Evolutionary conservation across 2,113 vertebrate species (phyloP), one percentile per base, ranked within the genome.

Genomic region (Oophaga pumilio): DNA sequence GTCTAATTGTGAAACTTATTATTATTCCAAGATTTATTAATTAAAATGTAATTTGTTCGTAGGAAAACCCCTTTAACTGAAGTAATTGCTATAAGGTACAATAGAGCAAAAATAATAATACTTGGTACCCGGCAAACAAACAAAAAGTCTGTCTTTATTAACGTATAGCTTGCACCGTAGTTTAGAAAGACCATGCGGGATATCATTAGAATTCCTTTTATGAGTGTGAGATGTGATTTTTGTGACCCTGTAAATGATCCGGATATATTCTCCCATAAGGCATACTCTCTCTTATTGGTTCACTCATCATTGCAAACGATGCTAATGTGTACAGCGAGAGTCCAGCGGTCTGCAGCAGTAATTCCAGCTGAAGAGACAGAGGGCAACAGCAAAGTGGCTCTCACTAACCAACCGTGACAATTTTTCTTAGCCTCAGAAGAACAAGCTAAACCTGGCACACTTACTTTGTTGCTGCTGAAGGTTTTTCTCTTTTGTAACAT

Each of bases 351-450:
- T 59, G 26, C 56, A 59, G 14, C 53, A 79, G 53, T 79, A 17
- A 79, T 79, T 79, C 26, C 14, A 59, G 77, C 53, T 79, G 77
- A 79, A 33, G 77, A 79, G 24, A 57, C 77, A 80, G 56, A 80
- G 77, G 33, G 77, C 56, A 60, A 26, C 6, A 13, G 77, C 24
- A 60, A 60, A 80, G 56, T 60, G 53, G n/a, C 77, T 80, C 26
- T 60, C 77, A 33, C 77, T 80, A 60, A 80, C 77, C 53, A 80
- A 60, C 77, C 56, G 60, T 80, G 77, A 60, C 77, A 60, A 80
- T 60, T 52, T 59, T 59, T 60, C n/a, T 80, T 33, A 80, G 53
- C 56, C 56, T 59, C 56, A 28, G 77, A 80, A 80, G 77, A 28
- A 59, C 24, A 60, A 33, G 26, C 56, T 60, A 80, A 57, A 60